Conservation (phyloP, 2,113 vertebrate genomes). For the Oryzias javanicus region DNA sequence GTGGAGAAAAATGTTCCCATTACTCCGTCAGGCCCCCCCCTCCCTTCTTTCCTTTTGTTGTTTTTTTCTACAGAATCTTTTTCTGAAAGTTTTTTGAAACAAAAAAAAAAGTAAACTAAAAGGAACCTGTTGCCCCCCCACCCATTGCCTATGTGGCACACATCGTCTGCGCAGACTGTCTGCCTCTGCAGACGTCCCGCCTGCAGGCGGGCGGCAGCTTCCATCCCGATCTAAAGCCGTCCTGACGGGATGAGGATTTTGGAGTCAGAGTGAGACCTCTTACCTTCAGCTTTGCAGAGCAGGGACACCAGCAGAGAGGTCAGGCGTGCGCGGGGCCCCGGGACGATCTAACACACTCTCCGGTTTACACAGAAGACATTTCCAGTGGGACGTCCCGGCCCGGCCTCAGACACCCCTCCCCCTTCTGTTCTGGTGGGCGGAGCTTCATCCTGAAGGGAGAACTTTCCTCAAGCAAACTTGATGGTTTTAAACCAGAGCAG, state of each 20-base stretch:
- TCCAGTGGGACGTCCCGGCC: slow-evolving; percentile 82
- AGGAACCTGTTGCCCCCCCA: slow-evolving; percentile 14
- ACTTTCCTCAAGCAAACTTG: slow-evolving; percentile 1
- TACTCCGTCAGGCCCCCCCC: slow-evolving; percentile 46
- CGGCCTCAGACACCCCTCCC: slow-evolving; percentile 46
- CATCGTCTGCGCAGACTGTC: slow-evolving; percentile 66
- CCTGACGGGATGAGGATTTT: neutral
- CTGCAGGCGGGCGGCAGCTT: slow-evolving; percentile 26
- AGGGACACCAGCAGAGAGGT: slow-evolving; percentile 74
- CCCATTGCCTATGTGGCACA: slow-evolving; percentile 90
- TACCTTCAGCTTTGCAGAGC: slow-evolving; percentile 74
- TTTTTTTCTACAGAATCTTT: neutral
- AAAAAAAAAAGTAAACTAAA: no score
- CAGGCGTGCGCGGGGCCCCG: slow-evolving; percentile 71
- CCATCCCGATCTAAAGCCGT: slow-evolving; percentile 5
- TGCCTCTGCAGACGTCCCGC: slow-evolving; percentile 24
- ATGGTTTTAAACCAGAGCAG: slow-evolving; percentile 20
- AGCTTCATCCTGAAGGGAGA: slow-evolving; percentile 31
- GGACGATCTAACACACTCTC: slow-evolving; percentile 81
- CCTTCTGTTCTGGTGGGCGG: slow-evolving; percentile 34
- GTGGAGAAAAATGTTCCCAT: slow-evolving; percentile 27
- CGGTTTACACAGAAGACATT: slow-evolving; percentile 80
- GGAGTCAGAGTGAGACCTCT: slow-evolving; percentile 40
- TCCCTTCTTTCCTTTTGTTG: neutral
- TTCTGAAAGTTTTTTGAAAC: no score